Conservation (phyloP, 2,113 vertebrate species). For the Uria aalge region DNA sequence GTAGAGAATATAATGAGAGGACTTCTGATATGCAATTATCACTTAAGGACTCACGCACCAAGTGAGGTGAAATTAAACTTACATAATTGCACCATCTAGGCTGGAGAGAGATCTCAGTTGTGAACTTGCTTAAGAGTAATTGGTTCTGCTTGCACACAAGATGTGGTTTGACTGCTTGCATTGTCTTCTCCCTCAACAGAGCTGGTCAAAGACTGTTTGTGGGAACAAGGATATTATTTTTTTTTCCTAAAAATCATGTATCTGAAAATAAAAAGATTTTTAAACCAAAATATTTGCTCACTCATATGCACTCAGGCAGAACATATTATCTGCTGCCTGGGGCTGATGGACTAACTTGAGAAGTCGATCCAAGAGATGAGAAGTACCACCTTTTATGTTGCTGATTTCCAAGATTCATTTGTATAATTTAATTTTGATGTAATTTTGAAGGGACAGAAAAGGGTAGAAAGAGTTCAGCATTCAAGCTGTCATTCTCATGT, state of each 20-base stretch:
- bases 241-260: neutral
- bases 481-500: neutral
- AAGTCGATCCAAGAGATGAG: neutral
- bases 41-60: neutral
- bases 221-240: neutral
- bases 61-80: conserved; percentile 13
- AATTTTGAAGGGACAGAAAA: neutral
- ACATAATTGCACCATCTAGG: neutral
- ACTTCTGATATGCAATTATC: neutral
- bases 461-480: neutral
- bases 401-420: neutral
- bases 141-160: neutral
- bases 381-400: neutral
- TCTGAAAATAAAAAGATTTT: neutral
- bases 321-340: neutral
- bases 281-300: neutral
- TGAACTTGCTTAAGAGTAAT: neutral
- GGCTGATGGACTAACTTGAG: neutral
- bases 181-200: neutral
- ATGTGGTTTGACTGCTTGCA: neutral
- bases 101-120: neutral
- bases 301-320: neutral
- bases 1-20: neutral
- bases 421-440: neutral
- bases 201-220: neutral